These are phyloP conservation scores for Ariopsis seemanni DNA, from an alignment of 2,113 vertebrate genomes.

Conservation along the genomic window DNA sequence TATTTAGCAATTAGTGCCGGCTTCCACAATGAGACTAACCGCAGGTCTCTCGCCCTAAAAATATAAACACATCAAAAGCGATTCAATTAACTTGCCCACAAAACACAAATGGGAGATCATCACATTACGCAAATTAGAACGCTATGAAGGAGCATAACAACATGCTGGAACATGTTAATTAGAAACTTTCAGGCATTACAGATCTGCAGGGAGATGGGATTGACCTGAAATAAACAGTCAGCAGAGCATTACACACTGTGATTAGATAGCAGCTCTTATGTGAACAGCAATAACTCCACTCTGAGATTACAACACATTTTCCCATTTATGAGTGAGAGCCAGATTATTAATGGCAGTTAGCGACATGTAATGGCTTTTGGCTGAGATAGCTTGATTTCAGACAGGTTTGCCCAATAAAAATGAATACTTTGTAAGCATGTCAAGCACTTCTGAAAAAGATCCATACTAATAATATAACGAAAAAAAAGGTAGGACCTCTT, in stretches of 20 bases:
- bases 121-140: slow-evolving; percentile 64
- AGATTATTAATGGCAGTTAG: slow-evolving; percentile 22
- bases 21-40: slow-evolving; percentile 62
- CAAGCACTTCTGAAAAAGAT: slow-evolving; percentile 3
- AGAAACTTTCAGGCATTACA: slow-evolving; percentile 54
- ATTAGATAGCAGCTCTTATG: slow-evolving; percentile 45
- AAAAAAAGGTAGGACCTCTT: not conserved
- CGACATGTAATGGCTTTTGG: slow-evolving; percentile 4
- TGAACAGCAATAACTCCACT: slow-evolving; percentile 38
- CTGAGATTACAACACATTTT: slow-evolving; percentile 27
- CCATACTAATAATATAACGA: not conserved
- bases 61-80: slow-evolving; percentile 68
- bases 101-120: slow-evolving; percentile 67
- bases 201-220: slow-evolving; percentile 45
- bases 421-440: not conserved
- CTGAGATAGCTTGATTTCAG: slow-evolving; percentile 14
- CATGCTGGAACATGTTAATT: slow-evolving; percentile 58
- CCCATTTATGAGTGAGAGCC: slow-evolving; percentile 18
- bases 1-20: slow-evolving; percentile 68
- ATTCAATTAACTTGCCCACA: slow-evolving; percentile 68
- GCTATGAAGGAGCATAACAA: slow-evolving; percentile 52
- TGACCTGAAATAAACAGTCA: slow-evolving; percentile 52
- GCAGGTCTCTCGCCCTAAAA: slow-evolving; percentile 55
- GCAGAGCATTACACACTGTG: slow-evolving; percentile 42
- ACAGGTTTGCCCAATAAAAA: slow-evolving; percentile 3